phyloP scores from a whole-genome alignment of 2,888 invertebrate species.

The Drosophila mulleri region DNA sequence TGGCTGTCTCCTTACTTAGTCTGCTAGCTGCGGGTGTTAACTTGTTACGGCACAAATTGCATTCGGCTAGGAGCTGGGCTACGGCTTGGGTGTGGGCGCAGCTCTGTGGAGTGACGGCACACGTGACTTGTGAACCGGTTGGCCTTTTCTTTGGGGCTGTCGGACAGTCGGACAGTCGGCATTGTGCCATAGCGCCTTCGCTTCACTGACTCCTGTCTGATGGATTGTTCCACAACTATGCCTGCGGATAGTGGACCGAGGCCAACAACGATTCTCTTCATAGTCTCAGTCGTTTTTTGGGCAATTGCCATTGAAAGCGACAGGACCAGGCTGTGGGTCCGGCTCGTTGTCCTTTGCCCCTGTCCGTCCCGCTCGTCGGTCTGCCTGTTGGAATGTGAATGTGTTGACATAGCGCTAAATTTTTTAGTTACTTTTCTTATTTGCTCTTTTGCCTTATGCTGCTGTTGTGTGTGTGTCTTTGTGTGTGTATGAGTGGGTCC shows the following conservation, averaged over 20 bases:
- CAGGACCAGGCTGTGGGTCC: slow-evolving; percentile 29
- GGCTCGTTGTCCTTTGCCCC: slow-evolving; percentile 37
- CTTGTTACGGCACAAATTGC: slow-evolving; percentile 55
- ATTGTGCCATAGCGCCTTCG: slow-evolving; percentile 21
- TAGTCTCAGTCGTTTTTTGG: slow-evolving; percentile 26
- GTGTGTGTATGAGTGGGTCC: slow-evolving; percentile 17
- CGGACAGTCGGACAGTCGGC: slow-evolving; percentile 1
- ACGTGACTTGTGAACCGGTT: slow-evolving; percentile 37
- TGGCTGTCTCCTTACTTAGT: slow-evolving; percentile 31
- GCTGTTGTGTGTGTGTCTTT: slow-evolving; percentile 3
- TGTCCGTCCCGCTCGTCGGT: slow-evolving; percentile 15
- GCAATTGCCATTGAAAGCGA: slow-evolving; percentile 40
- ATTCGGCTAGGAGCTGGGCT: slow-evolving; percentile 16
- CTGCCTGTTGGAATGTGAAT: slow-evolving; percentile 50
- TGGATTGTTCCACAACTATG: slow-evolving; percentile 29
- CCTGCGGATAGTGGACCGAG: slow-evolving; percentile 17
- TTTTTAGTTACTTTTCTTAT: slow-evolving; percentile 68
- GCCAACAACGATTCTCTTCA: slow-evolving; percentile 35
- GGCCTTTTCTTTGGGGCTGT: slow-evolving; percentile 9
- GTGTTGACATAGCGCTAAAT: slow-evolving; percentile 75
- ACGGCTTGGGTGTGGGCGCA: neutral
- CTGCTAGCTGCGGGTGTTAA: slow-evolving; percentile 54
- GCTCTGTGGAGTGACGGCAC: slow-evolving; percentile 21
- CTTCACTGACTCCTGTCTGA: slow-evolving; percentile 33
- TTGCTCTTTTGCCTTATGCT: slow-evolving; percentile 37